Evolutionary conservation across 2,113 vertebrate species (phyloP).

Genomic region (Vicugna pacos): DNA sequence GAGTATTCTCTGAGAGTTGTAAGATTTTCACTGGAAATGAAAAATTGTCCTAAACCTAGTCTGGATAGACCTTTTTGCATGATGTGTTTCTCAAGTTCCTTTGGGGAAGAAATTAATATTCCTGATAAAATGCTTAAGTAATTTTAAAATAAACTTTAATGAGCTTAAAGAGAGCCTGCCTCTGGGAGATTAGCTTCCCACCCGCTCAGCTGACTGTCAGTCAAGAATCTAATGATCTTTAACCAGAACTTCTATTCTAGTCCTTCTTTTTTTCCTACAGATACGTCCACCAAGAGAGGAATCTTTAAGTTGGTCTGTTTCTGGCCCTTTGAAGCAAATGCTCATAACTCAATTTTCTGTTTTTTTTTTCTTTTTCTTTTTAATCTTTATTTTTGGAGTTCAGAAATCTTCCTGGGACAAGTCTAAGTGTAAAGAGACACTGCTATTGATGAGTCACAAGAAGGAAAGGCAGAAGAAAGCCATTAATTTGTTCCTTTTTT

Average conservation of each 20-base stretch:
- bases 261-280: background rate
- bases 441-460: background rate
- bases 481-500: background rate
- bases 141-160: slow-evolving; percentile 71
- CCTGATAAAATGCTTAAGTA: slow-evolving; percentile 62
- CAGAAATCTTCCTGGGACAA: background rate
- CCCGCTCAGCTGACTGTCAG: background rate
- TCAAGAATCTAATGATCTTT: slow-evolving; percentile 40
- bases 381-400: slow-evolving; percentile 32
- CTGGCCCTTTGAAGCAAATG: background rate
- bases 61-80: background rate
- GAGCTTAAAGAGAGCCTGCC: slow-evolving; percentile 39
- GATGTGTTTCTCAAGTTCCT: slow-evolving; percentile 37
- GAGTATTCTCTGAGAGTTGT: background rate
- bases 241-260: background rate
- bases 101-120: slow-evolving; percentile 58
- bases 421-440: background rate
- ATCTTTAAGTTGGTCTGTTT: background rate
- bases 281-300: background rate
- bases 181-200: slow-evolving; percentile 47
- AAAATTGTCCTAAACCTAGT: slow-evolving; percentile 27
- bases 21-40: slow-evolving; percentile 30
- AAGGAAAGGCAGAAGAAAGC: background rate
- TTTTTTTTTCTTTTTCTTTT: background rate
- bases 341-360: background rate